Conservation (phyloP, 2,113 vertebrate genomes). For the Delphinapterus leucas region DNA sequence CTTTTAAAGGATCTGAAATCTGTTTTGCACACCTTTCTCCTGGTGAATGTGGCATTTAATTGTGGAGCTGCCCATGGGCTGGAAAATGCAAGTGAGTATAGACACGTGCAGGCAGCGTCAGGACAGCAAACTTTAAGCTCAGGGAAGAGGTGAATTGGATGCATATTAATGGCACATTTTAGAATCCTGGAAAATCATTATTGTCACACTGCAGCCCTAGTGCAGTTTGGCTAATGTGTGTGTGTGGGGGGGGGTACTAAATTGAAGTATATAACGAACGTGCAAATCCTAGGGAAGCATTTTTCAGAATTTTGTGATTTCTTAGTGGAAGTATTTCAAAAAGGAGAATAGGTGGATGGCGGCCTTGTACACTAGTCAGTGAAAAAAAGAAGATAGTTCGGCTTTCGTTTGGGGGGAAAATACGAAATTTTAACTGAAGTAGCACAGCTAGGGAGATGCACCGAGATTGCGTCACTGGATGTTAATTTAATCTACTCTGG, state of each 20-base stretch:
- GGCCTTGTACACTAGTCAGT: constrained; percentile 52
- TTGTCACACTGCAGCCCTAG: background rate
- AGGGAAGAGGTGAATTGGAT: constrained; percentile 29
- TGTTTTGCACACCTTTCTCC: constrained; percentile 61
- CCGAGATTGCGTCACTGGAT: constrained; percentile 31
- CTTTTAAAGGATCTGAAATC: constrained; percentile 49
- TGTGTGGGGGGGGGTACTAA: background rate
- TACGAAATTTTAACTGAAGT: constrained; percentile 62
- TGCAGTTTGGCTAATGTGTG: background rate
- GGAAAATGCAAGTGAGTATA: constrained; percentile 37
- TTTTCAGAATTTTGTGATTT: constrained; percentile 70
- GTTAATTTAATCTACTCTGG: constrained; percentile 72
- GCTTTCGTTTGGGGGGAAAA: constrained; percentile 63
- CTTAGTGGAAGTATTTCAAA: constrained; percentile 59
- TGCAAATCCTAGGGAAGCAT: constrained; percentile 54
- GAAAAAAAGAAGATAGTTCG: constrained; percentile 62
- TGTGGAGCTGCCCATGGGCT: constrained; percentile 60
- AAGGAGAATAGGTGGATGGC: constrained; percentile 61
- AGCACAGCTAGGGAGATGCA: constrained; percentile 63
- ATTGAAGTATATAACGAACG: constrained; percentile 64
- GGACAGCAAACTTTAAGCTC: constrained; percentile 20
- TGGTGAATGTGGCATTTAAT: constrained; percentile 44
- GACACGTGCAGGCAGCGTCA: constrained; percentile 46
- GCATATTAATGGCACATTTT: constrained; percentile 57
- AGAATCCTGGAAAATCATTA: constrained; percentile 65